Evolutionary conservation across 2,888 invertebrate genomes (phyloP), one percentile per base, ranked within the genome.

Genomic region (Zootermopsis nevadensis): DNA sequence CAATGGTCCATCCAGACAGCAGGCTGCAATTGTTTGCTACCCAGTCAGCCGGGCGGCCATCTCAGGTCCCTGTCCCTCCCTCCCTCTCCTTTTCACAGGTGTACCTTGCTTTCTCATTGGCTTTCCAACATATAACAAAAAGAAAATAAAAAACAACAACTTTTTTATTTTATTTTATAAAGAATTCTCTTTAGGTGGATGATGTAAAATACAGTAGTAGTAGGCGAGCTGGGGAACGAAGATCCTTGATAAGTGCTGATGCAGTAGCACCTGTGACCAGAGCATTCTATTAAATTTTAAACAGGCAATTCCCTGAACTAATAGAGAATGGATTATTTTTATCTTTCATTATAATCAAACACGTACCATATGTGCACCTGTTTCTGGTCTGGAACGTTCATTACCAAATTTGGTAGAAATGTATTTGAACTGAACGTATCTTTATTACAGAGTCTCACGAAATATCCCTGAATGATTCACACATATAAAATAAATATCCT

Each of bases 21-120:
- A 60, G n/a, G 35, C 35, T 48, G 42, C 38, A 76, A 76, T 42
- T 38, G 76, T 76, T 35, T 35, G 35, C 10, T 74, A n/a, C n/a
- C n/a, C n/a, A n/a, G n/a, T n/a, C n/a, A n/a, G 35, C 72, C 33
- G 19, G 48, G 48, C 48, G 48, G 48, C 48, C 48, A 48, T 48
- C 48, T 19, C 55, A 55, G 55, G n/a, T 15, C 6, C 2, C 24
- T 6, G 19, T 19, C 55, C 55, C 55, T 19, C 74, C 74, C 48
- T 19, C 38, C 48, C 27, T n/a, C 76, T 42, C 4, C 27, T 76
- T 30, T 76, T 24, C 76, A 48, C 76, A 76, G 76, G 42, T 76
- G 48, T 27, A 38, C 38, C 76, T 76, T 76, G 76, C 76, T 76
- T 74, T 76, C 76, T 76, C 76, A 76, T 76, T 76, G 76, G 76